Percentiles rank a stretch among this genome's conserved stretches.
These are phyloP conservation scores for Drosophila kurseongensis DNA, from an alignment of 1,140 invertebrate species.

Conservation along the genomic window DNA sequence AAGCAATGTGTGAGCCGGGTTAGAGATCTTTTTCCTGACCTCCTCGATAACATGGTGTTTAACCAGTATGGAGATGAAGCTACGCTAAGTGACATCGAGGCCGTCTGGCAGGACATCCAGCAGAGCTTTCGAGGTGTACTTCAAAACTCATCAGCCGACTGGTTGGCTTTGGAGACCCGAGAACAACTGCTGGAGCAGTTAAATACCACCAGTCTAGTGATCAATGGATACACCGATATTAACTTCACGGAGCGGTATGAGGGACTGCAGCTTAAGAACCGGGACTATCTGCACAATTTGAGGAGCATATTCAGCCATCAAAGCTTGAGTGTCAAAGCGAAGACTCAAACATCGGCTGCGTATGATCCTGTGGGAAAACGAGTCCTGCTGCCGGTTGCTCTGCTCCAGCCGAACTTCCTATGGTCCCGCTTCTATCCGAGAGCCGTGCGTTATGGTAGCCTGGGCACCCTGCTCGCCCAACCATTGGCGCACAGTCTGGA, in stretches of 20 bases:
- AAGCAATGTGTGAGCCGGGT: conserved; percentile 50
- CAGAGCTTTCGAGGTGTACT: conserved; percentile 45
- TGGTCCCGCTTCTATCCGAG: conserved; percentile 74
- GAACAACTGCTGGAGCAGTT: conserved; percentile 53
- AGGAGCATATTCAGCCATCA: conserved; percentile 27
- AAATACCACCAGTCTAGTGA: conserved; percentile 45
- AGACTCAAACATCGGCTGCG: conserved; percentile 8
- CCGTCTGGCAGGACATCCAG: conserved; percentile 63
- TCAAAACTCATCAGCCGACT: conserved; percentile 40
- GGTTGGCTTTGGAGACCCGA: conserved; percentile 51
- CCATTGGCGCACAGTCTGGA: conserved; percentile 88
- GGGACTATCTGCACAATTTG: conserved; percentile 65
- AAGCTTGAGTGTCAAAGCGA: not conserved
- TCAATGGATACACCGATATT: conserved; percentile 49
- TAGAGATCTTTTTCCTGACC: conserved; percentile 53
- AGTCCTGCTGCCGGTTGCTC: conserved; percentile 59
- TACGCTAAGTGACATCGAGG: conserved; percentile 48
- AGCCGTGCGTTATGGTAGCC: conserved; percentile 85
- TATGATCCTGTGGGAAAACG: conserved; percentile 47
- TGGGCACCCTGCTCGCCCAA: conserved; percentile 87
- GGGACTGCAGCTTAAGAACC: conserved; percentile 30
- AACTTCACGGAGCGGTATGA: conserved; percentile 59
- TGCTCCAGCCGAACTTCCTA: conserved; percentile 74
- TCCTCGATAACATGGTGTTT: conserved; percentile 64
- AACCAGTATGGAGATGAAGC: conserved; percentile 42